Conservation (phyloP, 2,113 vertebrate genomes). For the Polypterus senegalus region DNA sequence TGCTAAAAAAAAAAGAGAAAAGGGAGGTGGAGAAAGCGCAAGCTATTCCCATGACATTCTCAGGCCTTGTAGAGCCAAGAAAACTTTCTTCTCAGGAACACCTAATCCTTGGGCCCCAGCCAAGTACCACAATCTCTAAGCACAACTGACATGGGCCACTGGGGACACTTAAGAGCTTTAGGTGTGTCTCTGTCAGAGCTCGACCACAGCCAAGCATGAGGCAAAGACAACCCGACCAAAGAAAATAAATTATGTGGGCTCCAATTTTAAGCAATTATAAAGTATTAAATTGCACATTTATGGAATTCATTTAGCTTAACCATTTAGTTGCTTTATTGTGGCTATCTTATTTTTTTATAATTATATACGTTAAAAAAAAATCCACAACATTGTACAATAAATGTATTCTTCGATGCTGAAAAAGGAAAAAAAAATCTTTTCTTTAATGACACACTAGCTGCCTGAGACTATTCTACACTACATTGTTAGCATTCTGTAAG, state of each 20-base stretch:
- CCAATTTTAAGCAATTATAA: constrained; percentile 68
- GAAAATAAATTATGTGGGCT: constrained; percentile 71
- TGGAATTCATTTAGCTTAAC: constrained; percentile 50
- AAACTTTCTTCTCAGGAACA: constrained; percentile 68
- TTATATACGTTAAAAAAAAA: too few species aligned
- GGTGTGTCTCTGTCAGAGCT: constrained; percentile 78
- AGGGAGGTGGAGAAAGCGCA: constrained; percentile 36
- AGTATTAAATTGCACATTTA: constrained; percentile 57
- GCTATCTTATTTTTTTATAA: constrained; percentile 5
- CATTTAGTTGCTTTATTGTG: constrained; percentile 30
- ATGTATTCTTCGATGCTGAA: background rate
- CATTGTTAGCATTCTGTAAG: constrained; percentile 6
- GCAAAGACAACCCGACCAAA: constrained; percentile 67
- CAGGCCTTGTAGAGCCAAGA: constrained; percentile 53
- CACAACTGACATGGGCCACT: constrained; percentile 61
- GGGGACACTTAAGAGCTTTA: constrained; percentile 72
- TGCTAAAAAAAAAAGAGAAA: constrained; percentile 24
- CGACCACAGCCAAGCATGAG: constrained; percentile 66
- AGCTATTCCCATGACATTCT: constrained; percentile 63
- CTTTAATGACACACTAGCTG: background rate
- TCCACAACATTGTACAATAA: background rate
- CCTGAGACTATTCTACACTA: background rate
- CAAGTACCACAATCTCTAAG: constrained; percentile 63
- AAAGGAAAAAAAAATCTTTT: background rate
- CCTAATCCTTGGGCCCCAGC: constrained; percentile 79